Evolutionary conservation across 2,113 vertebrate species (phyloP).

Genomic region (Oncorhynchus gorbuscha): DNA sequence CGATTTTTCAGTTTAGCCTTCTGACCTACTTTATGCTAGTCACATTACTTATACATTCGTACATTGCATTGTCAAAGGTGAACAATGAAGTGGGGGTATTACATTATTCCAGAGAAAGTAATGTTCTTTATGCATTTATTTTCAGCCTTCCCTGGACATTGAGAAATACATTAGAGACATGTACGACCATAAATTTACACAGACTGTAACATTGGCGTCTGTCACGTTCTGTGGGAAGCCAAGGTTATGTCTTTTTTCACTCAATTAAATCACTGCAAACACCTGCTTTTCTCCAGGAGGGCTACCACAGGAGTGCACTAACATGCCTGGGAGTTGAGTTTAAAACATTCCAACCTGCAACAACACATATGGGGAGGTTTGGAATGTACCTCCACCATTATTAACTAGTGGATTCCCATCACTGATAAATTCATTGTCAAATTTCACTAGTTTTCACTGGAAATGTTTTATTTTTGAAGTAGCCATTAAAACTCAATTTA

Average conservation of each 20-base stretch:
- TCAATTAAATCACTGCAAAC: too few relatives aligned
- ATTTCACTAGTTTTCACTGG: too few relatives aligned
- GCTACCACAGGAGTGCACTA: neutral
- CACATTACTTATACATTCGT: neutral
- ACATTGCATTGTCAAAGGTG: neutral
- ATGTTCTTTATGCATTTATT: neutral
- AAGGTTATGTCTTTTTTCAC: too few relatives aligned
- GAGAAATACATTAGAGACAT: neutral
- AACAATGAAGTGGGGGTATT: neutral
- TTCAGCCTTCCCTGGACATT: neutral
- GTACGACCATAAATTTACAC: neutral
- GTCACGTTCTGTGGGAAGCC: too few relatives aligned
- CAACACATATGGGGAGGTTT: slow-evolving; percentile 16
- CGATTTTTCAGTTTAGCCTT: too few relatives aligned
- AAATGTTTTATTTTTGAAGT: neutral
- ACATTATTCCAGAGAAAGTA: neutral
- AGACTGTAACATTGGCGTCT: too few relatives aligned
- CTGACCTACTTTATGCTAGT: too few relatives aligned
- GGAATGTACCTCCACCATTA: neutral
- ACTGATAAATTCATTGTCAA: neutral
- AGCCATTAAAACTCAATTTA: neutral
- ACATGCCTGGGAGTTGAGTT: neutral
- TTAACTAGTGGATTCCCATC: neutral
- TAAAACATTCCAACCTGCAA: neutral
- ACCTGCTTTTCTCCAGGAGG: too few relatives aligned